A percentile compares a stretch with the other conserved stretches of the same genome.
Evolutionary conservation across 2,113 vertebrate genomes (phyloP).

Genomic region (Aptenodytes forsteri): DNA sequence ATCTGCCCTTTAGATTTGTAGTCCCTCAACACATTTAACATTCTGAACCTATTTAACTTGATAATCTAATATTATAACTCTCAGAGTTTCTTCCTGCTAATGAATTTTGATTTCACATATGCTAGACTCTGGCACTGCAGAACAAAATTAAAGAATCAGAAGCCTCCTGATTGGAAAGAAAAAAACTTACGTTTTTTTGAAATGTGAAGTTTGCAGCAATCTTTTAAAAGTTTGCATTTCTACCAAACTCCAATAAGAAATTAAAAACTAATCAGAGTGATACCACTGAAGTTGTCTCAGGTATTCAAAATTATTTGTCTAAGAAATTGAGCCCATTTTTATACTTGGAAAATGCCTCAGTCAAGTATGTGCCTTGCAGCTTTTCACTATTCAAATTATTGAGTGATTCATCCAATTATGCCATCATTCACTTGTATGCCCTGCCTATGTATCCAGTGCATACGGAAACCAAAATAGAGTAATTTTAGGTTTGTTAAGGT

Average conservation of each 20-base stretch:
- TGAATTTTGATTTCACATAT: background rate
- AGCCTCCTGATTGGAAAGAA: background rate
- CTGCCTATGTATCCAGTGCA: background rate
- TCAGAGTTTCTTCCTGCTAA: background rate
- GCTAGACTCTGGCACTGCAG: background rate
- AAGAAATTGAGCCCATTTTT: background rate
- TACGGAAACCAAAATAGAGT: background rate
- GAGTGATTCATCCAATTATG: background rate
- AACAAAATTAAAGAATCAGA: background rate
- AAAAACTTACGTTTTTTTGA: rapidly evolving
- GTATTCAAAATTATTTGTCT: background rate
- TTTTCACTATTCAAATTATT: background rate
- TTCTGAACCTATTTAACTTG: background rate
- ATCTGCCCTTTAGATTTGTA: background rate
- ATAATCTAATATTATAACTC: background rate
- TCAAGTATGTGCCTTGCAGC: background rate
- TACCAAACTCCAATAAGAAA: background rate
- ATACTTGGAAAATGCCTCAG: background rate
- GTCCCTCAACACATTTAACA: background rate
- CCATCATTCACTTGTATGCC: background rate
- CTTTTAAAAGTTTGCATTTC: background rate
- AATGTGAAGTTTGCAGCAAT: background rate
- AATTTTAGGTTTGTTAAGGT: background rate
- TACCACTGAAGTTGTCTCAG: background rate
- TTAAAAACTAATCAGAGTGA: background rate